Evolutionary conservation across 2,113 vertebrate species (phyloP), one percentile per base, ranked within the genome.

Genomic region (Cyprinodon tularosa): DNA sequence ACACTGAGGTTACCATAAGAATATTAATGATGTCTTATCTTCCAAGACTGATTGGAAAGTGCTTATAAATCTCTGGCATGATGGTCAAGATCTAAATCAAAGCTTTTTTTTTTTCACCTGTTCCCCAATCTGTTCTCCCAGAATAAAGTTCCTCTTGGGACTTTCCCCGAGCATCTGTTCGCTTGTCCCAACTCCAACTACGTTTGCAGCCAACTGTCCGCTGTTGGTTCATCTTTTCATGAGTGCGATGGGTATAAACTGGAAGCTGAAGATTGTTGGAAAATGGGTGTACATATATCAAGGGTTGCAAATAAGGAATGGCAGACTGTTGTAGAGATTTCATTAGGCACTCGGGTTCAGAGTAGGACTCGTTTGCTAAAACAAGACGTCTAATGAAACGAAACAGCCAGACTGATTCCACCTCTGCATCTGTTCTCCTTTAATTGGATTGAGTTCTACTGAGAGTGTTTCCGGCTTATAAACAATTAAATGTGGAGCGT

Each of bases 401-500:
- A 12, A 64, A 59, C 68, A 62, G 71, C 0, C 1, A 22, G 47
- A 40, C 50, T 2, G 50, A n/a, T 57, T 20, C 14, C 74, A 63
- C 71, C 79, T 68, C 65, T 5, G 61, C 74, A 66, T 84, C 73
- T 42, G 60, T 77, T 74, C 44, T 37, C 44, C 60, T 15, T 68
- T 84, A 90, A 88, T 84, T 86, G 78, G 83, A 47, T 78, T 79
- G 64, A 70, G 82, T 42, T 70, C 71, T 66, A 63, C 67, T 64
- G 48, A 61, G 22, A 45, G 14, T 62, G 50, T 8, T 44, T 17
- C 62, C 65, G 61, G 20, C 77, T 62, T 71, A 38, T 47, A 75
- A 71, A 73, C 50, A 39, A 48, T 8, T 45, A 62, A 83, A 36
- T 2, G 61, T 40, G 64, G 73, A 68, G 22, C 29, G 15, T 8